These are phyloP conservation scores for Ctenicera cuprea DNA, from an alignment of 2,888 invertebrate species.

Conservation along the genomic window DNA sequence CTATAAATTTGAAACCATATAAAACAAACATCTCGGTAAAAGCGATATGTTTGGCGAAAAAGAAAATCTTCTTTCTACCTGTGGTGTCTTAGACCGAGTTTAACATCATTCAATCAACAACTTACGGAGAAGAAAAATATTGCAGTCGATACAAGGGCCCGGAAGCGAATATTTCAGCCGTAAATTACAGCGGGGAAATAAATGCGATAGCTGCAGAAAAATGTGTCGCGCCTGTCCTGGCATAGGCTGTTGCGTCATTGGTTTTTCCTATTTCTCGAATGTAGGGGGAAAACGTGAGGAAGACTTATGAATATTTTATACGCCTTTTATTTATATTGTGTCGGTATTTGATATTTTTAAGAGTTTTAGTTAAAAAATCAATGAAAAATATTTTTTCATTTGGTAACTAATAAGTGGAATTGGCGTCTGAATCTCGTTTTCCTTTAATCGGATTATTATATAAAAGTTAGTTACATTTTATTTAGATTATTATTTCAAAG, in stretches of 20 bases:
- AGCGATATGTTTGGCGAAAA: background rate
- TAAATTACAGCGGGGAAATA: constrained; percentile 50
- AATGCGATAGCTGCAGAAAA: constrained; percentile 48
- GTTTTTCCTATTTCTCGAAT: constrained; percentile 17
- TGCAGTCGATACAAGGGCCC: constrained; percentile 47
- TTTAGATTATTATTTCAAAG: no score
- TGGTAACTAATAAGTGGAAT: no score
- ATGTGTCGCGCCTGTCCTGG: constrained; percentile 48
- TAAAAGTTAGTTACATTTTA: no score
- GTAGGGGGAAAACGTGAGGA: background rate
- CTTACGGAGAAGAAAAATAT: constrained; percentile 41
- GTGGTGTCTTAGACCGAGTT: constrained; percentile 30
- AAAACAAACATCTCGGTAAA: background rate
- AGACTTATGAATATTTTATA: constrained; percentile 1
- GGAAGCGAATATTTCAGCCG: constrained; percentile 52
- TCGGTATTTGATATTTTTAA: no score
- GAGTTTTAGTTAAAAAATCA: no score
- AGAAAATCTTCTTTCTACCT: background rate
- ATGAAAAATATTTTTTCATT: no score
- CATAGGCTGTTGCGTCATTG: constrained; percentile 35
- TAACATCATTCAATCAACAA: constrained; percentile 51
- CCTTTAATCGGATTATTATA: no score
- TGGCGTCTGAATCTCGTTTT: no score
- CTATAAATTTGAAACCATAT: constrained; percentile 30
- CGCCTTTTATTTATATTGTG: no score